Percentiles rank a stretch among this genome's conserved stretches.
These are phyloP conservation scores for Macaca nemestrina DNA, from an alignment of 2,113 vertebrate genomes.

Conservation along the genomic window DNA sequence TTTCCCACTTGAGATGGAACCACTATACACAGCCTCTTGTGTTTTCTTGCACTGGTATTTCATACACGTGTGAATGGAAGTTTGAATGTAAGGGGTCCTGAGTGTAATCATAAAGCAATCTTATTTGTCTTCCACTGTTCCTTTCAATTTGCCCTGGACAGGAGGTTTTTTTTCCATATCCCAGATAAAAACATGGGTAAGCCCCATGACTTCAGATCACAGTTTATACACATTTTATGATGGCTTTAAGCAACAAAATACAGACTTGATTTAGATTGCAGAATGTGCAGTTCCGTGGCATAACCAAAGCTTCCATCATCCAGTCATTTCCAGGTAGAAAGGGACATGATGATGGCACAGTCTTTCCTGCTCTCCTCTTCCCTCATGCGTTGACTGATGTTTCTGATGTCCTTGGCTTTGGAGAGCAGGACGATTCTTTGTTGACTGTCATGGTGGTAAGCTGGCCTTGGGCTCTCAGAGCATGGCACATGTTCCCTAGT, in stretches of 20 bases:
- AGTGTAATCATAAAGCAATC: background rate
- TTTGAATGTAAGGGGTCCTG: background rate
- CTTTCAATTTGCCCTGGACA: background rate
- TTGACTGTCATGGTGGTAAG: rapidly evolving
- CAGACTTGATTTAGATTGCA: background rate
- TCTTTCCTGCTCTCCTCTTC: background rate
- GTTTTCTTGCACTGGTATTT: background rate
- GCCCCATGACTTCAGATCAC: background rate
- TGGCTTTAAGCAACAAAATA: background rate
- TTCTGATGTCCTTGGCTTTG: background rate
- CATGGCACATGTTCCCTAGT: background rate
- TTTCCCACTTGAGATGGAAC: background rate
- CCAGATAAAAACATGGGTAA: background rate
- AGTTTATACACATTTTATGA: background rate
- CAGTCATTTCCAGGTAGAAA: background rate
- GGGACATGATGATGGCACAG: background rate
- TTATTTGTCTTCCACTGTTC: background rate
- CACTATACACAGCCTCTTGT: background rate
- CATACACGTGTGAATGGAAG: background rate
- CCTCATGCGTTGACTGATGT: background rate
- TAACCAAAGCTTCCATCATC: background rate
- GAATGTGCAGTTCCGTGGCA: background rate
- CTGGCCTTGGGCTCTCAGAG: background rate
- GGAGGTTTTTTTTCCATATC: too few species aligned
- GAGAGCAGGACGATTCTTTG: background rate